Percentiles rank a stretch among this genome's conserved stretches.
Conservation (phyloP, 1,140 invertebrate genomes). For the Stegodyphus mimosarum region DNA sequence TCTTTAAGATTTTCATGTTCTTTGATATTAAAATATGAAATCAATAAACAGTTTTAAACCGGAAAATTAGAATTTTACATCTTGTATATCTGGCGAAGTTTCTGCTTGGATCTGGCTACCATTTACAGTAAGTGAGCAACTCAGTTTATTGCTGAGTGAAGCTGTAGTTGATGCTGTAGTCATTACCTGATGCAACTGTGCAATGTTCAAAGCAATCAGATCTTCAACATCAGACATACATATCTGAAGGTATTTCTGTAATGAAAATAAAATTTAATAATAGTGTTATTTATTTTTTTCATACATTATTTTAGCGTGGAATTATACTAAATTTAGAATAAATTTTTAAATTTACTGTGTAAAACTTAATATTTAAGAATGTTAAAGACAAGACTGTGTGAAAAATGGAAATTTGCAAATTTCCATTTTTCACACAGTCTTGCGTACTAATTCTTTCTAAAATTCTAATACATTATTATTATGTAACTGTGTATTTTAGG, state of each 20-base stretch:
- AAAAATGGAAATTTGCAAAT: too few relatives aligned
- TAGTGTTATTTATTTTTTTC: not conserved
- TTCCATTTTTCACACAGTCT: too few relatives aligned
- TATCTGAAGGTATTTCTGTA: conserved; percentile 45
- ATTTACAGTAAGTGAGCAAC: conserved; percentile 33
- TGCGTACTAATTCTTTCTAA: too few relatives aligned
- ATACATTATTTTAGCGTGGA: not conserved
- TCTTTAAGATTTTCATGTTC: too few relatives aligned
- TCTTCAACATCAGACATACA: conserved; percentile 47
- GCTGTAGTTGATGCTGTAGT: not conserved
- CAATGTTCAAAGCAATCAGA: conserved; percentile 40
- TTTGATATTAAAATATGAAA: too few relatives aligned
- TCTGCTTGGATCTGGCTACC: conserved; percentile 23
- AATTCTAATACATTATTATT: too few relatives aligned
- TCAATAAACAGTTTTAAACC: too few relatives aligned
- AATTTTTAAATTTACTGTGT: not conserved
- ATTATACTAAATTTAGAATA: not conserved
- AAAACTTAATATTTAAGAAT: not conserved
- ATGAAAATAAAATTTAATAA: not conserved
- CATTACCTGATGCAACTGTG: conserved; percentile 40
- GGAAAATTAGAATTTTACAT: conserved; percentile 4
- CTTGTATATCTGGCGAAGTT: conserved; percentile 8
- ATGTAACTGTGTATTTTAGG: too few relatives aligned
- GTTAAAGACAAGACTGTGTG: not conserved
- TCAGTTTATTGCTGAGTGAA: conserved; percentile 22